phyloP scores from a whole-genome alignment of 1,140 invertebrate genomes.

The Neomicropteryx cornuta region DNA sequence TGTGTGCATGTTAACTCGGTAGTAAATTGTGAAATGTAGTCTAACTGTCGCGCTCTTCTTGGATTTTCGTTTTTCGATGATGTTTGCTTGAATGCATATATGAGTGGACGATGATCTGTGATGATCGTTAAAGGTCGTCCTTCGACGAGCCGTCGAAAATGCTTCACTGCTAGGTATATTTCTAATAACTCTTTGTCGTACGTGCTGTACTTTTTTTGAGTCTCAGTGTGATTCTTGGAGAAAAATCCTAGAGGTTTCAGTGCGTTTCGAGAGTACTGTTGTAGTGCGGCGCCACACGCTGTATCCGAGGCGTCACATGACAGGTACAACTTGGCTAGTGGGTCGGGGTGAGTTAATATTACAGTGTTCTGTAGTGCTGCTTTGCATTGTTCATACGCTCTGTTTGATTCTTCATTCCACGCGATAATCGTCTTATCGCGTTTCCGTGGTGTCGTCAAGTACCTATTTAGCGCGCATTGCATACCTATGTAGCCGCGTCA shows the following conservation, averaged over 20 bases:
- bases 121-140: constrained; percentile 16
- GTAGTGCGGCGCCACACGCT: constrained; percentile 22
- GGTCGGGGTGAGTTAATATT: constrained; percentile 15
- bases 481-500: constrained; percentile 14
- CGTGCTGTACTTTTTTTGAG: constrained; percentile 19
- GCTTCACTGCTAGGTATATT: constrained; percentile 24
- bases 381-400: constrained; percentile 27
- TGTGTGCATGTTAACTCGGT: too few species aligned
- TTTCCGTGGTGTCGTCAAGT: constrained; percentile 3
- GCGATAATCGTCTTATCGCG: constrained; percentile 7
- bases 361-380: constrained; percentile 16
- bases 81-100: constrained; percentile 17
- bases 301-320: constrained; percentile 22
- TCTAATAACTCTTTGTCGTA: constrained; percentile 25
- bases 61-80: constrained; percentile 15
- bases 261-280: constrained; percentile 15
- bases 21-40: constrained; percentile 14
- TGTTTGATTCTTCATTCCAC: constrained; percentile 14
- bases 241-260: constrained; percentile 23
- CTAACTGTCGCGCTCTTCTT: constrained; percentile 10
- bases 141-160: constrained; percentile 25
- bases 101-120: constrained; percentile 30
- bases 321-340: constrained; percentile 7
- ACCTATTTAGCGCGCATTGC: constrained; percentile 5
- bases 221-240: constrained; percentile 18